These are phyloP conservation scores for Arbacia lixula DNA, from an alignment of 53 echinoderm and acorn worm genomes.

Conservation along the genomic window DNA sequence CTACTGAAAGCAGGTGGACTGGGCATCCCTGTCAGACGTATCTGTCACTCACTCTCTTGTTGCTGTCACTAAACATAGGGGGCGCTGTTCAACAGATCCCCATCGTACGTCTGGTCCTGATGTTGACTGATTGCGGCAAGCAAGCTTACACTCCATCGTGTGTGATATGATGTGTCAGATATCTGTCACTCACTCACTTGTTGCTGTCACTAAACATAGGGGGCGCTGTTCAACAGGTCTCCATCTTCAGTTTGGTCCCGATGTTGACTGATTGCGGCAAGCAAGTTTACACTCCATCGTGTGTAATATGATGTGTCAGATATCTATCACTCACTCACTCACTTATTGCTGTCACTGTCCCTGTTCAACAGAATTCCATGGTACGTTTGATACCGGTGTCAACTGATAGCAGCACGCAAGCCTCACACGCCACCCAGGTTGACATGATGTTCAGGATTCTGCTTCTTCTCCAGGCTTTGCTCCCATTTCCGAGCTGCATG, in stretches of 20 bases:
- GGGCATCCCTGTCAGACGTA: no score
- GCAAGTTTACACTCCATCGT: not conserved
- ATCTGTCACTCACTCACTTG: slow-evolving; percentile 19
- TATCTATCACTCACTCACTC: slow-evolving; percentile 3
- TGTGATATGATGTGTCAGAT: not conserved
- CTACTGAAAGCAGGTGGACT: no score
- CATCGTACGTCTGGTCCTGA: no score
- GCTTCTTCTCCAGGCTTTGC: slow-evolving; percentile 15
- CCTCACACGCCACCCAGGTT: not conserved
- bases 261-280: not conserved
- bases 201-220: no score
- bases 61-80: no score
- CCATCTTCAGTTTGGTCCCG: no score
- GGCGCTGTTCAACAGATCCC: no score
- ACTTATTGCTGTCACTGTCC: no score
- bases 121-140: not conserved
- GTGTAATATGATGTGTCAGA: not conserved
- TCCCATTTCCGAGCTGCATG: slow-evolving; percentile 25
- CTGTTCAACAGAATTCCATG: no score
- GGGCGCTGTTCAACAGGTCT: no score
- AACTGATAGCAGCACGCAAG: not conserved
- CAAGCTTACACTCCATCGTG: not conserved
- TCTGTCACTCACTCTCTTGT: no score
- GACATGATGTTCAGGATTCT: slow-evolving; percentile 1
- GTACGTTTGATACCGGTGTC: no score